phyloP scores from a whole-genome alignment of 2,797 vertebrate species.

The Okamejei kenojei region DNA sequence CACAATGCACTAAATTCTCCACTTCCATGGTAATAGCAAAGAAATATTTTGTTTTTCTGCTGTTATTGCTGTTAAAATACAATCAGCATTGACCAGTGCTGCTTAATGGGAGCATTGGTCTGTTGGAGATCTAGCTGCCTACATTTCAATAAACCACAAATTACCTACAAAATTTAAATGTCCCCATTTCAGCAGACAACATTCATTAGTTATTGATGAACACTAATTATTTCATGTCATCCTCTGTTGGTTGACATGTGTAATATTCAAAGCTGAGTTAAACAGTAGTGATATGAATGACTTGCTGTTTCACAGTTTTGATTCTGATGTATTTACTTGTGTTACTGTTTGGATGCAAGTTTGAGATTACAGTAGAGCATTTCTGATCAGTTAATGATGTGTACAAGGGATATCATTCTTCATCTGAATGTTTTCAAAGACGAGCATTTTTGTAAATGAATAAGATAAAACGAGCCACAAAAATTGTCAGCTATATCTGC shows the following conservation, averaged over 20 bases:
- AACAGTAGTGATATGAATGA: not conserved
- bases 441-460: not conserved
- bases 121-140: not conserved
- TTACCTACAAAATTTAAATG: not conserved
- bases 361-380: not conserved
- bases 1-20: not conserved
- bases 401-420: not conserved
- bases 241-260: not conserved
- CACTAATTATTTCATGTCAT: not conserved
- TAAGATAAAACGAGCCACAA: not conserved
- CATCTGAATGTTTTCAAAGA: not conserved
- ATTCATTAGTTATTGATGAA: not conserved
- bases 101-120: not conserved
- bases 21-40: not conserved
- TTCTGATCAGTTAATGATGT: not conserved
- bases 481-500: not conserved
- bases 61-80: not conserved
- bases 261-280: not conserved
- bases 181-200: not conserved
- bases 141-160: not conserved
- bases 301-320: not conserved
- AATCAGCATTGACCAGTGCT: not conserved
- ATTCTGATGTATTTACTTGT: not conserved
- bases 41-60: not conserved
- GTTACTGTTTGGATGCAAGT: not conserved